phyloP scores from a whole-genome alignment of 2,888 invertebrate species.

The Drosophila anomelani region DNA sequence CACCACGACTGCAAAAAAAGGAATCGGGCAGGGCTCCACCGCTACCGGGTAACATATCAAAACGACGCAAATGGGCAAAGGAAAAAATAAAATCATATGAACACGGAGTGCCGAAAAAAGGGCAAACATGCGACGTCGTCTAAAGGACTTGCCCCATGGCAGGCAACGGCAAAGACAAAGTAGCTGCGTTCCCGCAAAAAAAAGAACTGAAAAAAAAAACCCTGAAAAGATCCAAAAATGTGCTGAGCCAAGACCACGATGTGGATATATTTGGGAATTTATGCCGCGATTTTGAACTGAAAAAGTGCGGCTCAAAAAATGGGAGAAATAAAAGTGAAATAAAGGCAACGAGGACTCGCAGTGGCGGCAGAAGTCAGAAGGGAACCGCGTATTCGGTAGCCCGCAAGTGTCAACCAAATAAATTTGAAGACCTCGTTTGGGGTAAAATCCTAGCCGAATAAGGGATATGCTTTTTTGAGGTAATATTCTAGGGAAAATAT shows the following conservation, averaged over 20 bases:
- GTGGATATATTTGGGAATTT: constrained; percentile 66
- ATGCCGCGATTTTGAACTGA: constrained; percentile 62
- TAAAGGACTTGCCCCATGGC: constrained; percentile 75
- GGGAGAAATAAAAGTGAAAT: constrained; percentile 53
- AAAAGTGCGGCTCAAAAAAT: constrained; percentile 28
- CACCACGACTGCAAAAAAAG: constrained; percentile 46
- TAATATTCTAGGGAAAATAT: too few species aligned
- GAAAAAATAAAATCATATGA: constrained; percentile 68
- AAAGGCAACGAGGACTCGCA: constrained; percentile 49
- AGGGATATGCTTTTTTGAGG: not conserved
- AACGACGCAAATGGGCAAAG: constrained; percentile 78
- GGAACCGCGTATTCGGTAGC: constrained; percentile 59
- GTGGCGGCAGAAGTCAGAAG: constrained; percentile 37
- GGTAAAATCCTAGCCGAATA: not conserved
- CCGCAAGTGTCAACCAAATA: constrained; percentile 46
- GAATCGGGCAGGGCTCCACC: constrained; percentile 38
- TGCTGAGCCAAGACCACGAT: constrained; percentile 53
- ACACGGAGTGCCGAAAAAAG: constrained; percentile 56
- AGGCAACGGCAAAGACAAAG: constrained; percentile 74
- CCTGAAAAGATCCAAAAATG: constrained; percentile 45
- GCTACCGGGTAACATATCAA: constrained; percentile 80
- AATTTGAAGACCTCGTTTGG: constrained; percentile 19
- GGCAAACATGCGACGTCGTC: constrained; percentile 77
- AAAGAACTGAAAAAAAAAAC: constrained; percentile 17
- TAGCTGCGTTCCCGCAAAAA: constrained; percentile 58